Evolutionary conservation across 2,797 vertebrate genomes (phyloP), one percentile per base, ranked within the genome.

Genomic region (Pipistrellus pygmaeus): DNA sequence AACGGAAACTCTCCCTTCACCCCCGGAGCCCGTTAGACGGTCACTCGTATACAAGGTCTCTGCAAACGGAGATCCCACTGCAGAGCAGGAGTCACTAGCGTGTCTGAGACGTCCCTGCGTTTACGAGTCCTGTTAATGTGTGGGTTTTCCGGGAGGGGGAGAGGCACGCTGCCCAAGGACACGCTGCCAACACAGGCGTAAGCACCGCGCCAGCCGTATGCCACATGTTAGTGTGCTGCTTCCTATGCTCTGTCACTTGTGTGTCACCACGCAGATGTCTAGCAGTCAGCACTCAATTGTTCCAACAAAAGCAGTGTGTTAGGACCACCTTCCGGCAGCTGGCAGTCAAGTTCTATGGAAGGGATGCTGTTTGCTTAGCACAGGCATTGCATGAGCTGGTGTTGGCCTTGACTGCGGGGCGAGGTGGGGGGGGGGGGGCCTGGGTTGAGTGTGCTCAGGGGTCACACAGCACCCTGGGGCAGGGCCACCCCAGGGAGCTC

Each of bases 131-230:
- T 3, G 25, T 18, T 64, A 53, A 18, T 20, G 14, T 25, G 32
- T 69, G 60, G 51, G 14, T 68, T 89, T 88, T 57, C 15, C 11
- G 48, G 82, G 62, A 55, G 44, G 12, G 62, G 30, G 4, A 30
- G 17, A 60, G 10, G 78, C n/a, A 7, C 23, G 30, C 75, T 53
- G 25, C 9, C 11, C 38, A 66, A 66, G 9, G 48, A 18, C 7
- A 18, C 0, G 5, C 23, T 6, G 48, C 32, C 78, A 8, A 2
- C 8, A 4, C 17, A 55, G 51, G 30, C 13, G 3, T 0, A 25
- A 48, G 18, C 6, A 0, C 8, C 0, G 78, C 21, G 4, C 0
- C 8, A 69, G 55, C 13, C 30, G 3, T 5, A n/a, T 1, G 38
- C 30, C 30, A 3, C 3, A 6, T 8, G 62, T 30, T 32, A 48